Evolutionary conservation across 1,140 invertebrate genomes (phyloP).

Genomic region (Nilaparvata lugens): DNA sequence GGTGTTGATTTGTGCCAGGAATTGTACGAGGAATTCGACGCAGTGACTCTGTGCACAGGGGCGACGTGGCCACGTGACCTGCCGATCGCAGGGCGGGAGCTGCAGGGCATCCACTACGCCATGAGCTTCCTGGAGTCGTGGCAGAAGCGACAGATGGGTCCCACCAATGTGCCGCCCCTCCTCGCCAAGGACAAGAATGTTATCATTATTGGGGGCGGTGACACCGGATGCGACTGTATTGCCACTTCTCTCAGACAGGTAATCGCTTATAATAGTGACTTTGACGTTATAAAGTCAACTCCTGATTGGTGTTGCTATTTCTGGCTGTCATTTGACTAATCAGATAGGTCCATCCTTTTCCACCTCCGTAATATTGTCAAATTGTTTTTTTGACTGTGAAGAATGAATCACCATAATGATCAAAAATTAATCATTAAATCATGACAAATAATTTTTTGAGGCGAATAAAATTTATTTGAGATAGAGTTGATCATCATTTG

Average conservation of each 20-base stretch:
- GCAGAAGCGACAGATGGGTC: slow-evolving; percentile 91
- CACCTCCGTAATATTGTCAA: too few species aligned
- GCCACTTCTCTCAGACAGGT: slow-evolving; percentile 90
- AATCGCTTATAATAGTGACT: too few species aligned
- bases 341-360: too few species aligned
- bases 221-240: slow-evolving; percentile 99
- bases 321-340: too few species aligned
- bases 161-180: slow-evolving; percentile 46
- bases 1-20: slow-evolving; percentile 38
- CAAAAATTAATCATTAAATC: too few species aligned
- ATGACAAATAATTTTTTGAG: too few species aligned
- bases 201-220: slow-evolving; percentile 94
- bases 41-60: slow-evolving; percentile 82
- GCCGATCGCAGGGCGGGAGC: slow-evolving; percentile 69
- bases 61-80: slow-evolving; percentile 95
- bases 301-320: too few species aligned
- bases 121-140: slow-evolving; percentile 96
- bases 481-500: too few species aligned
- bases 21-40: slow-evolving; percentile 68
- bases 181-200: slow-evolving; percentile 91
- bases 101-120: slow-evolving; percentile 92
- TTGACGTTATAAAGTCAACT: too few species aligned
- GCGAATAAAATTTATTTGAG: too few species aligned
- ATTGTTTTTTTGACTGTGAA: too few species aligned
- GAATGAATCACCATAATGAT: too few species aligned